Evolutionary conservation across 2,113 vertebrate species (phyloP).

Genomic region (Sturnus vulgaris): DNA sequence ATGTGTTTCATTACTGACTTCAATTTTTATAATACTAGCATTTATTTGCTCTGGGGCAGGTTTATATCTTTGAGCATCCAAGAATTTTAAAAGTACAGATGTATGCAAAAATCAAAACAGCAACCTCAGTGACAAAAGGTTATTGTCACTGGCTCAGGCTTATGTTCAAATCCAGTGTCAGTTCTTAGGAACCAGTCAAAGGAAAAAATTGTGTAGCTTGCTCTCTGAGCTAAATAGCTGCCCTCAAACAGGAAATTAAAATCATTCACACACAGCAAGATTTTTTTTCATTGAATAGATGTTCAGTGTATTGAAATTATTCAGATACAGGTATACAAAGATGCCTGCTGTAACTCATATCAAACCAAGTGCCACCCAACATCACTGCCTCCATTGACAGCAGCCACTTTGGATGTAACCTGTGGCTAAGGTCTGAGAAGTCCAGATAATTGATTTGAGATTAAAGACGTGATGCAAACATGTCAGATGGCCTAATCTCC

Average conservation of each 20-base stretch:
- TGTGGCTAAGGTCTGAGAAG: not conserved
- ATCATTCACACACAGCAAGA: not conserved
- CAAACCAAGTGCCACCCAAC: not conserved
- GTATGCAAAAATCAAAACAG: not conserved
- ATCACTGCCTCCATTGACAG: not conserved
- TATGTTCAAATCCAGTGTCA: not conserved
- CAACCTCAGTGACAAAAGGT: not conserved
- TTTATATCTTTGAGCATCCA: not conserved
- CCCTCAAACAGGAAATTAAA: conserved; percentile 17
- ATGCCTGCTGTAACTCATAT: not conserved
- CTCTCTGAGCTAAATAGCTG: not conserved
- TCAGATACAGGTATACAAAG: not conserved
- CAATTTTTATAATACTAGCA: not conserved
- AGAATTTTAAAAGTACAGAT: not conserved
- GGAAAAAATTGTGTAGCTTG: not conserved
- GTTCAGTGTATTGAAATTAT: not conserved
- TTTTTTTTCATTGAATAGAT: not conserved
- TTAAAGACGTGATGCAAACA: not conserved
- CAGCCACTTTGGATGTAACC: not conserved
- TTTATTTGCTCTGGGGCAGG: not conserved
- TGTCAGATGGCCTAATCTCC: not conserved
- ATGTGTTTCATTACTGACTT: not conserved
- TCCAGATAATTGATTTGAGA: not conserved
- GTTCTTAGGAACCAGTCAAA: not conserved
- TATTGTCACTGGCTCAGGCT: not conserved